These are phyloP conservation scores for Chlorops oryzae DNA, from an alignment of 1,140 invertebrate species.

Conservation along the genomic window DNA sequence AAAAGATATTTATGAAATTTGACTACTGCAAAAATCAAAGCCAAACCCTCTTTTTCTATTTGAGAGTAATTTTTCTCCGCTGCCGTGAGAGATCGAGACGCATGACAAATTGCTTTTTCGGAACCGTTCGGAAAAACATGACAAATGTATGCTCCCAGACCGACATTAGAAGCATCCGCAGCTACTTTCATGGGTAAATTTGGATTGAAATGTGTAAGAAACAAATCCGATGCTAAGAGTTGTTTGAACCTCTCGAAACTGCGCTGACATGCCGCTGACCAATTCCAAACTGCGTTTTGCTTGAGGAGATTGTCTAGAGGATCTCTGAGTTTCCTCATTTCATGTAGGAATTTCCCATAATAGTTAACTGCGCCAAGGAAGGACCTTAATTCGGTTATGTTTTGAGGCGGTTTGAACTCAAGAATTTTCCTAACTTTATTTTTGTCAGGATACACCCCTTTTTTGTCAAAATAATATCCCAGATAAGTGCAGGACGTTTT, in stretches of 20 bases:
- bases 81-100: slow-evolving; percentile 43
- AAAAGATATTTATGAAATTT: slow-evolving; percentile 37
- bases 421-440: slow-evolving; percentile 41
- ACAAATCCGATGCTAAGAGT: slow-evolving; percentile 12
- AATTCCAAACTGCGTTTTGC: slow-evolving; percentile 8
- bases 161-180: slow-evolving; percentile 24
- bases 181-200: slow-evolving; percentile 17
- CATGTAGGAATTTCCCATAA: slow-evolving; percentile 41
- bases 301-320: slow-evolving; percentile 12
- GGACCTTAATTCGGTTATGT: no score
- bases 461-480: slow-evolving; percentile 37
- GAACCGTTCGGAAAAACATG: slow-evolving; percentile 25
- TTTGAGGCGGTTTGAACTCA: slow-evolving; percentile 42
- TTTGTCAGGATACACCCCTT: slow-evolving; percentile 32
- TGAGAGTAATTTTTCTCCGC: no score
- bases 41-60: slow-evolving; percentile 47
- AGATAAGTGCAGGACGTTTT: slow-evolving; percentile 28
- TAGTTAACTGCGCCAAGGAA: slow-evolving; percentile 45
- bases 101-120: slow-evolving; percentile 33
- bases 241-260: slow-evolving; percentile 14
- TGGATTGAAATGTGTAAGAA: slow-evolving; percentile 22
- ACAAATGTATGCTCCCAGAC: slow-evolving; percentile 26
- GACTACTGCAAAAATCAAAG: slow-evolving; percentile 44
- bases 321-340: slow-evolving; percentile 1
- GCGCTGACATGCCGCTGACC: slow-evolving; percentile 13